These are phyloP conservation scores for Microtus richardsoni DNA, from an alignment of 2,113 vertebrate genomes.

Conservation along the genomic window DNA sequence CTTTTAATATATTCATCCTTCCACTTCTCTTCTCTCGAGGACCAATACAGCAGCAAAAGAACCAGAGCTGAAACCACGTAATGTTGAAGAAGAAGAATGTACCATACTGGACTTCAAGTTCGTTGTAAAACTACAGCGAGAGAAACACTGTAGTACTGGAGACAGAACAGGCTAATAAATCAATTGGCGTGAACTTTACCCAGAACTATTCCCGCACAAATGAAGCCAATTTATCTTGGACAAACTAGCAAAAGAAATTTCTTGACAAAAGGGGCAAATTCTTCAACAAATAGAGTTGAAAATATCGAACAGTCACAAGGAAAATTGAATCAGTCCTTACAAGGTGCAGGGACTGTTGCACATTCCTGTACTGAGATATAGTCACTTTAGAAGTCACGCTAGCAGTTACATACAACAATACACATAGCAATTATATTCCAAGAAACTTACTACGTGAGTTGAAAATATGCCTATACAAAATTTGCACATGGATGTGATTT, in stretches of 20 bases:
- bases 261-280: not conserved
- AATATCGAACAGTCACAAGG: not conserved
- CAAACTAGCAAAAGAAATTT: conserved; percentile 15
- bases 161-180: not conserved
- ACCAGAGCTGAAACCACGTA: not conserved
- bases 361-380: not conserved
- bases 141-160: not conserved
- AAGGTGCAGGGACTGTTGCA: not conserved
- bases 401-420: not conserved
- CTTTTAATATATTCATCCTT: too few species aligned
- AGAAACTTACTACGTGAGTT: not conserved
- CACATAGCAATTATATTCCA: not conserved
- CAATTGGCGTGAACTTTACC: not conserved
- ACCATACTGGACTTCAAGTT: not conserved
- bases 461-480: conserved; percentile 1
- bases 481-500: not conserved
- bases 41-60: not conserved
- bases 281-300: not conserved
- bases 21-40: not conserved
- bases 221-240: not conserved
- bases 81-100: not conserved
- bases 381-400: not conserved
- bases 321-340: not conserved
- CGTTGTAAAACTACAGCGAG: not conserved
- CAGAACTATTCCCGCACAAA: not conserved